phyloP scores from a whole-genome alignment of 2,113 vertebrate genomes.

The Apteryx mantelli region DNA sequence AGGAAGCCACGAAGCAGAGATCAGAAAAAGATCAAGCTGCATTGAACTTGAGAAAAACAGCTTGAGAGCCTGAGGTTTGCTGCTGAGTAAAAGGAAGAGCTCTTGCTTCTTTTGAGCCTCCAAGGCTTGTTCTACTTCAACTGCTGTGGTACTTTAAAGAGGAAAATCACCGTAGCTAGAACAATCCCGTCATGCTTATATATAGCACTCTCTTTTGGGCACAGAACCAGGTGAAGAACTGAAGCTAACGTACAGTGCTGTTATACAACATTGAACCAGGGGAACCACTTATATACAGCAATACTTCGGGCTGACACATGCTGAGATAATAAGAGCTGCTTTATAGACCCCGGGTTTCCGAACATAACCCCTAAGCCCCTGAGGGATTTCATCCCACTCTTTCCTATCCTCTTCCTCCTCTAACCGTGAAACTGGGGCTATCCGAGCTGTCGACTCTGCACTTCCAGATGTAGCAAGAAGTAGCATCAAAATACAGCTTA shows the following conservation, averaged over 20 bases:
- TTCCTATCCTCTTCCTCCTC: not conserved
- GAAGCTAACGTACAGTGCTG: not conserved
- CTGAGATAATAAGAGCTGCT: not conserved
- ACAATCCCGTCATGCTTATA: not conserved
- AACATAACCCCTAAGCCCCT: not conserved
- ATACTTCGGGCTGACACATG: not conserved
- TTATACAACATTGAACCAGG: not conserved
- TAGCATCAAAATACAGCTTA: not conserved
- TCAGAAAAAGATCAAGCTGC: not conserved
- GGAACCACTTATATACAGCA: not conserved
- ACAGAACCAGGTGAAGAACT: not conserved
- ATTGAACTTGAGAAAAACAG: not conserved
- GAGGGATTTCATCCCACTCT: not conserved
- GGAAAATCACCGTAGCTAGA: not conserved
- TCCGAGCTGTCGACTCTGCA: not conserved
- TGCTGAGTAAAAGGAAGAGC: not conserved
- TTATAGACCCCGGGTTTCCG: not conserved
- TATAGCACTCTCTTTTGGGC: not conserved
- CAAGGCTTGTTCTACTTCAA: not conserved
- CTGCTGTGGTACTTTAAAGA: not conserved
- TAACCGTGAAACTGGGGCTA: not conserved
- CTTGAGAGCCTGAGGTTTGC: not conserved
- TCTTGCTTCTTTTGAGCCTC: not conserved
- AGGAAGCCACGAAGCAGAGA: not conserved
- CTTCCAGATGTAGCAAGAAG: accelerated